Percentiles rank a stretch among this genome's conserved stretches.
These are phyloP conservation scores for Rafetus swinhoei DNA, from an alignment of 2,113 vertebrate species.

Conservation along the genomic window DNA sequence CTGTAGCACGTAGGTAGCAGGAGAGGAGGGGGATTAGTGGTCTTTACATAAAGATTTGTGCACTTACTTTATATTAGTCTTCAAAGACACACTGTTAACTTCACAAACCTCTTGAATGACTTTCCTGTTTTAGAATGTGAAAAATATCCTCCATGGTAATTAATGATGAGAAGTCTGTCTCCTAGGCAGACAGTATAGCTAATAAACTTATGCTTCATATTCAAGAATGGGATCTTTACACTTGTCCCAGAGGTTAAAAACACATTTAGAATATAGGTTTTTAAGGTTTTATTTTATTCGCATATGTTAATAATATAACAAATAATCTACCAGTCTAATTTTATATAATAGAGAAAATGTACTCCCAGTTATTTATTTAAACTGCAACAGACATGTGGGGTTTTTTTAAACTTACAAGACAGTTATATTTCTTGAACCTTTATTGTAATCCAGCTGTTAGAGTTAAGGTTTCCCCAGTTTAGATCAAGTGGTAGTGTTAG, in stretches of 20 bases:
- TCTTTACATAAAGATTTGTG: conserved; percentile 5
- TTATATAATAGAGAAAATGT: not conserved
- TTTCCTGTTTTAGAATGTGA: not conserved
- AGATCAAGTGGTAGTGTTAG: not conserved
- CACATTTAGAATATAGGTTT: not conserved
- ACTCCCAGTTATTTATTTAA: not conserved
- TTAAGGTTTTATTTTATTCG: not conserved
- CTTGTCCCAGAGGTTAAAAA: not conserved
- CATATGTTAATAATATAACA: not conserved
- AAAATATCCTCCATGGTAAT: conserved; percentile 16
- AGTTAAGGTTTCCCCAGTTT: not conserved
- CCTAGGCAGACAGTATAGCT: not conserved
- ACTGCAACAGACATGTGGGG: not conserved
- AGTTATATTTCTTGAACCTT: not conserved
- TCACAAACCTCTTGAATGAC: conserved; percentile 15
- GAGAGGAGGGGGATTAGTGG: not conserved
- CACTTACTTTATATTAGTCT: not conserved
- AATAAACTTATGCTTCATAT: not conserved
- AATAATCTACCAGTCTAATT: not conserved
- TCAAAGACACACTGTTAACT: not conserved
- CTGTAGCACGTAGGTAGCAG: not conserved
- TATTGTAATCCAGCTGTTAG: not conserved
- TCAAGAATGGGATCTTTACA: not conserved
- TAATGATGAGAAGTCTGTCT: not conserved
- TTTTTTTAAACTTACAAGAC: not conserved